Evolutionary conservation across 2,113 vertebrate species (phyloP), one percentile per base, ranked within the genome.

Genomic region (Triplophysa dalaica): DNA sequence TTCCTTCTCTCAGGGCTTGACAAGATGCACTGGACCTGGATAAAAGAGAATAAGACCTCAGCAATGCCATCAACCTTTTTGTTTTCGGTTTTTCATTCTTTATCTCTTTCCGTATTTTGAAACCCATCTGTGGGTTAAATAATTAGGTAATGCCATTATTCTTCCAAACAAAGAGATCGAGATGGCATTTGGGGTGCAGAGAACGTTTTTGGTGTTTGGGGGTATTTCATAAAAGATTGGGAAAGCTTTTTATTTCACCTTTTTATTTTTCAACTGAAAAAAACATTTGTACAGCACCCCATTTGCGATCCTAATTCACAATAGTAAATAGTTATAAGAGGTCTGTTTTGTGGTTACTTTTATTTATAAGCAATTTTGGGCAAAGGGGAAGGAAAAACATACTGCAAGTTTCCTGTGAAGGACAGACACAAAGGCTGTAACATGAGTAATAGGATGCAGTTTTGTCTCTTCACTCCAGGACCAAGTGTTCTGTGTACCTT

Each of bases 11-110:
- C 89, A 93, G 91, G 90, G 85, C 78, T 78, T 90, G 84, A 83
- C 83, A 54, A 85, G 88, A 90, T 89, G 88, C 87, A 88, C 87
- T 90, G 89, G 87, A 90, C 84, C 88, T 77, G 82, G 83, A 87
- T 81, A 84, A 82, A 88, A 88, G 85, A 88, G 83, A 84, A 85
- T 85, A 80, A 86, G 86, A 88, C 89, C 87, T 88, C 82, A 83
- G 87, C 89, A 88, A 87, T 86, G 86, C 87, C 88, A 78, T 78
- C 65, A 78, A 87, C 83, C 87, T 81, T 82, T 77, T 82, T 72
- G 43, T 11, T 85, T 81, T 68, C 76, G 7, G 33, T 38, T 77
- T 24, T 24, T 81, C 62, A 81, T 81, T 81, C 24, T 85, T 85
- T 87, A 83, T 80, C 56, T 70, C 63, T 19, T 73, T 74, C 80